These are phyloP conservation scores for Pyralis farinalis DNA, from an alignment of 2,888 invertebrate species.

Conservation along the genomic window DNA sequence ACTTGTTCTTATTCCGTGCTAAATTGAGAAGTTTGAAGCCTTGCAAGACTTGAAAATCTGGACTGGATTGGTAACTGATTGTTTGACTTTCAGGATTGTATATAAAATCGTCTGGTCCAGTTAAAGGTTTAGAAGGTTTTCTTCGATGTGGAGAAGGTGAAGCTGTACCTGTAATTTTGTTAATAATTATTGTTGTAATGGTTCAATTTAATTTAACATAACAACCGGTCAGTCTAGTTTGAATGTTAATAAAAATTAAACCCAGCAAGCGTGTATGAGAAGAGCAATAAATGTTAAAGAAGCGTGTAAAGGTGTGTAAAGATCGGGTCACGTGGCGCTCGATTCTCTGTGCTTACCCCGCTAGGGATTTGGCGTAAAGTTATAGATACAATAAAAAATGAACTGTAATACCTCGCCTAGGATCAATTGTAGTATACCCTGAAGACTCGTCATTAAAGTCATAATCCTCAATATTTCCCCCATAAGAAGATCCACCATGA, in stretches of 20 bases:
- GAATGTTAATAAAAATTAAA: too few species aligned
- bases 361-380: too few species aligned
- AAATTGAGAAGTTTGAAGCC: slow-evolving; percentile 66
- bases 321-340: too few species aligned
- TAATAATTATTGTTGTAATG: too few species aligned
- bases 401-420: slow-evolving; percentile 54
- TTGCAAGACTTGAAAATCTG: slow-evolving; percentile 63
- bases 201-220: too few species aligned
- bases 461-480: slow-evolving; percentile 31
- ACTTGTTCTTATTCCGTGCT: slow-evolving; percentile 41
- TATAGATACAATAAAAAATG: too few species aligned
- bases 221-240: too few species aligned
- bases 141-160: slow-evolving; percentile 13
- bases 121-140: slow-evolving; percentile 39
- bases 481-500: slow-evolving; percentile 35
- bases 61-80: slow-evolving; percentile 57
- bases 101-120: slow-evolving; percentile 31
- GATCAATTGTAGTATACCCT: slow-evolving; percentile 64
- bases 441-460: slow-evolving; percentile 33
- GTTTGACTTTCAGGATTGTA: slow-evolving; percentile 46
- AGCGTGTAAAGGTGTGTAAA: too few species aligned
- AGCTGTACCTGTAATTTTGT: slow-evolving; percentile 7
- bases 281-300: too few species aligned
- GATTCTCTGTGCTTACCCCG: too few species aligned
- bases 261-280: too few species aligned